These are phyloP conservation scores for Eledona agricola DNA, from an alignment of 2,888 invertebrate genomes.

Conservation along the genomic window DNA sequence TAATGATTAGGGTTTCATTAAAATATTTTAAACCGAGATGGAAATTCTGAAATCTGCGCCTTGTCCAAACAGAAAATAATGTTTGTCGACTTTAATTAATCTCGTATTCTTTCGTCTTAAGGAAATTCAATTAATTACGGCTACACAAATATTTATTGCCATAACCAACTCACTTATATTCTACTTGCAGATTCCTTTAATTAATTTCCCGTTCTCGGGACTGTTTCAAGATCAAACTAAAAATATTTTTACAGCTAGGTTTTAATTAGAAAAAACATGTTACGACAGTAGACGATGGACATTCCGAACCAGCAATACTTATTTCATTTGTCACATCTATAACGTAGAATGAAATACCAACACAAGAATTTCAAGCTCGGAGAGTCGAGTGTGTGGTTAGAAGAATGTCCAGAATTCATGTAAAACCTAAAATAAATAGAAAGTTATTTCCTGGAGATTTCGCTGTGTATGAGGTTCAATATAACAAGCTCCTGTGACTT, in stretches of 20 bases:
- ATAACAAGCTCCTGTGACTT: no score
- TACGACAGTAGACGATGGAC: conserved; percentile 4
- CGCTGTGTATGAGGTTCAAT: no score
- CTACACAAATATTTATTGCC: conserved; percentile 28
- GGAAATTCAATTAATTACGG: conserved; percentile 29
- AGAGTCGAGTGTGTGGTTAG: conserved; percentile 13
- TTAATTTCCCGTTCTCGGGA: conserved; percentile 2
- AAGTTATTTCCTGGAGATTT: no score
- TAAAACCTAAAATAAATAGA: conserved; percentile 20
- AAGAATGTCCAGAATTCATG: conserved; percentile 25
- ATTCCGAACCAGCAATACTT: conserved; percentile 23
- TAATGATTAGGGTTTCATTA: conserved; percentile 37
- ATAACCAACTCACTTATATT: conserved; percentile 1
- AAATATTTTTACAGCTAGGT: no score
- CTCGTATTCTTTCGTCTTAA: conserved; percentile 30
- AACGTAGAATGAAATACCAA: conserved; percentile 28
- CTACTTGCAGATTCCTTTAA: neutral
- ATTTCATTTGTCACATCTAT: conserved; percentile 26
- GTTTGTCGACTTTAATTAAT: conserved; percentile 38
- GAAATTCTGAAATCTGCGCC: conserved; percentile 15
- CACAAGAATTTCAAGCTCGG: conserved; percentile 12
- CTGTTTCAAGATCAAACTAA: neutral
- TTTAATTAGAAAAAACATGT: conserved; percentile 3
- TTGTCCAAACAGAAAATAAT: conserved; percentile 33
- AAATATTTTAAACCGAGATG: conserved; percentile 29